Conservation (phyloP, 2,797 vertebrate genomes). For the Sebastes minor region DNA sequence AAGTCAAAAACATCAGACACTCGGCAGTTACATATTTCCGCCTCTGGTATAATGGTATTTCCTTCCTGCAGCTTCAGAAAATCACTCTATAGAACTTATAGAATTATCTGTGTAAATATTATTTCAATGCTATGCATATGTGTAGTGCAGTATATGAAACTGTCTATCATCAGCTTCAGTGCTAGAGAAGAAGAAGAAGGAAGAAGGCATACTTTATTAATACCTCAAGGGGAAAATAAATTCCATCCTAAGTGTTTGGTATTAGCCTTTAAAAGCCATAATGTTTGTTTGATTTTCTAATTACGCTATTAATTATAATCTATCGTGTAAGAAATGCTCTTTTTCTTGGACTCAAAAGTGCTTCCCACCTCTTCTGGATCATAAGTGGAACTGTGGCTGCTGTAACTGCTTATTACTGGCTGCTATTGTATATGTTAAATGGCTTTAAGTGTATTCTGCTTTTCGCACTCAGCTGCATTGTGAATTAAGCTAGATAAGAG, state of each 20-base stretch:
- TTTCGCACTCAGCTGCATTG: constrained; percentile 28
- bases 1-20: too few relatives aligned
- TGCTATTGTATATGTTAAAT: constrained; percentile 31
- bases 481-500: constrained; percentile 31
- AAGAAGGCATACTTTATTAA: neutral
- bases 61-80: neutral
- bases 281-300: neutral
- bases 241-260: neutral
- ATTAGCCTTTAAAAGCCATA: neutral
- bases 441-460: constrained; percentile 25
- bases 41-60: neutral
- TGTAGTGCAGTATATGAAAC: neutral
- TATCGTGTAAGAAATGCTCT: neutral
- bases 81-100: neutral
- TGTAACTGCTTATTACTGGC: constrained; percentile 26
- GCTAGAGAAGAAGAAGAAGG: neutral
- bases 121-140: neutral
- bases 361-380: neutral
- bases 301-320: constrained; percentile 3
- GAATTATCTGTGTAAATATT: neutral
- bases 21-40: neutral
- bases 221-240: neutral
- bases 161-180: neutral
- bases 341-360: constrained; percentile 3
- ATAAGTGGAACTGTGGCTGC: constrained; percentile 17